These are phyloP conservation scores for Phenganax marumi DNA, from an alignment of 92 coral and sea anemone genomes.

Conservation along the genomic window DNA sequence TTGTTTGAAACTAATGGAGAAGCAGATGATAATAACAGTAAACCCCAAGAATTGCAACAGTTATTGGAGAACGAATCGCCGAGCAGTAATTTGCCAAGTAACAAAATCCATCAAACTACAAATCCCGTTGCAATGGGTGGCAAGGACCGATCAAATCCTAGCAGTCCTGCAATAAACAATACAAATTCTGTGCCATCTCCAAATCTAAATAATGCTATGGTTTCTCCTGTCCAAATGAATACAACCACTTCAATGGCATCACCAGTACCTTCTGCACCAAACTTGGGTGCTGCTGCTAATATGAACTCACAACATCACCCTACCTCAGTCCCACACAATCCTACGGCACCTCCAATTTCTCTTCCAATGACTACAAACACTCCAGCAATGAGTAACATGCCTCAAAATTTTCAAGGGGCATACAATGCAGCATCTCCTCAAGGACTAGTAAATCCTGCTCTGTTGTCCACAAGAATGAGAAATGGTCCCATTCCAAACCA, in stretches of 20 bases:
- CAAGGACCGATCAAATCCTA: constrained; percentile 79
- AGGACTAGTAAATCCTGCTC: constrained; percentile 61
- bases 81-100: constrained; percentile 77
- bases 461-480: constrained; percentile 30
- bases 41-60: constrained; percentile 90
- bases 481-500: constrained; percentile 35
- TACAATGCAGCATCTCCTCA: constrained; percentile 70
- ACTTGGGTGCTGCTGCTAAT: constrained; percentile 70
- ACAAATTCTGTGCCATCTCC: constrained; percentile 89
- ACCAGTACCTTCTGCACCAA: constrained; percentile 94
- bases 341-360: constrained; percentile 83
- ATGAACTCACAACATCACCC: constrained; percentile 73
- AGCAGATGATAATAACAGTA: constrained; percentile 79
- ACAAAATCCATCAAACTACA: constrained; percentile 59
- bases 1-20: constrained; percentile 90
- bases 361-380: constrained; percentile 81
- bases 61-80: constrained; percentile 87
- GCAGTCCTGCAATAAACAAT: constrained; percentile 83
- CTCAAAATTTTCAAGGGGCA: constrained; percentile 54
- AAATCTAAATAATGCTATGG: constrained; percentile 73
- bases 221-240: constrained; percentile 96
- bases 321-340: constrained; percentile 73
- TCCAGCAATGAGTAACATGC: constrained; percentile 72
- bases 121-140: constrained; percentile 79
- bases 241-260: constrained; percentile 94